Evolutionary conservation across 2,797 vertebrate species (phyloP).

Genomic region (Artibeus jamaicensis): DNA sequence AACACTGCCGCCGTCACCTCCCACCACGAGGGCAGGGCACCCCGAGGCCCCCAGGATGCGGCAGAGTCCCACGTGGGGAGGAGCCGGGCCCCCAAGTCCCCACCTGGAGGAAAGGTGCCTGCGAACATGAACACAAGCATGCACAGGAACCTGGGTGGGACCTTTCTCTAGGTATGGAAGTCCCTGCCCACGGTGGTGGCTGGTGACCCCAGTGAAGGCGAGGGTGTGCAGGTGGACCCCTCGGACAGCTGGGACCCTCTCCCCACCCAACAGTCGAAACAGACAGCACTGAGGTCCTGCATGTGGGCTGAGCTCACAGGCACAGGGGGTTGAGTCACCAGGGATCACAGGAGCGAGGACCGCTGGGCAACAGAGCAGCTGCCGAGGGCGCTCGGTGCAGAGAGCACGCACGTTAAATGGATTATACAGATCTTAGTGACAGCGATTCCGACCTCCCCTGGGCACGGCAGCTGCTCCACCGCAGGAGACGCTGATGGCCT

Average conservation of each 20-base stretch:
- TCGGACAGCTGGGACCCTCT: neutral
- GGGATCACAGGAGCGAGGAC: neutral
- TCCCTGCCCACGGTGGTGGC: neutral
- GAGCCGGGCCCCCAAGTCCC: neutral
- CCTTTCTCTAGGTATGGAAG: rapidly evolving
- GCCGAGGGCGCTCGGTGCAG: neutral
- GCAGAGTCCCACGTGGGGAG: neutral
- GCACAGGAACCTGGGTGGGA: rapidly evolving
- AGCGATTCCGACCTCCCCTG: conserved; percentile 43
- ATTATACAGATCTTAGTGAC: conserved; percentile 36
- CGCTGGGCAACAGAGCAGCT: neutral
- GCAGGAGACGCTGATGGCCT: conserved; percentile 55
- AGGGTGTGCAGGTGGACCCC: rapidly evolving
- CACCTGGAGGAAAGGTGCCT: neutral
- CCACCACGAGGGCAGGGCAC: neutral
- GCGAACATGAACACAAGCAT: too few species aligned
- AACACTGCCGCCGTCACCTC: rapidly evolving
- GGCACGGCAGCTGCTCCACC: conserved; percentile 60
- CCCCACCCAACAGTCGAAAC: too few species aligned
- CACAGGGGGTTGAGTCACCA: neutral
- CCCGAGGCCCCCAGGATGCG: too few species aligned
- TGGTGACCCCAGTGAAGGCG: rapidly evolving
- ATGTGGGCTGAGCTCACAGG: too few species aligned
- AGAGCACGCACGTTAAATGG: neutral
- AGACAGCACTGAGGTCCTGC: neutral